A percentile compares a stretch with the other conserved stretches of the same genome.
phyloP scores from a whole-genome alignment of 1,140 invertebrate genomes.

The Drosophila murphyi region DNA sequence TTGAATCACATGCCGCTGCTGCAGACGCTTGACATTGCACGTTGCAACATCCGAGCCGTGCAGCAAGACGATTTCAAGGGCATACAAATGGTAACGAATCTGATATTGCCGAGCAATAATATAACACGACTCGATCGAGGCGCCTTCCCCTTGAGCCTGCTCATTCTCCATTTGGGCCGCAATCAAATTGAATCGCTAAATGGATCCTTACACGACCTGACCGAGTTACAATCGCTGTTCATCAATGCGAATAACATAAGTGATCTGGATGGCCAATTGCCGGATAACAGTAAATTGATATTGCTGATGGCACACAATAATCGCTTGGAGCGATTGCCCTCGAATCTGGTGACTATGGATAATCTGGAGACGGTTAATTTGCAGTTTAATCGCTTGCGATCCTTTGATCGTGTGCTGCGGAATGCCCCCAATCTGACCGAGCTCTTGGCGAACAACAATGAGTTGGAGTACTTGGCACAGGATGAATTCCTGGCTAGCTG shows the following conservation, averaged over 20 bases:
- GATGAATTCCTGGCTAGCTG: constrained; percentile 90
- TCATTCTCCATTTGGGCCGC: constrained; percentile 89
- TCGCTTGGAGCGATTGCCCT: constrained; percentile 88
- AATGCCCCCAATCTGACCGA: constrained; percentile 88
- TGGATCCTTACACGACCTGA: constrained; percentile 89
- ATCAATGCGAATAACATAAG: constrained; percentile 91
- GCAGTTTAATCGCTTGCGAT: constrained; percentile 89
- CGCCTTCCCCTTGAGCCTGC: constrained; percentile 87
- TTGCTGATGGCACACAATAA: constrained; percentile 90
- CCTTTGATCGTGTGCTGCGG: constrained; percentile 89
- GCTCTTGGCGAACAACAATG: constrained; percentile 89
- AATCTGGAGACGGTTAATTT: constrained; percentile 89
- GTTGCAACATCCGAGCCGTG: constrained; percentile 88
- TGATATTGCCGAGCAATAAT: constrained; percentile 89
- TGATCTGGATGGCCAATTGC: constrained; percentile 90
- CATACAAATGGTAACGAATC: constrained; percentile 88
- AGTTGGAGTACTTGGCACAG: constrained; percentile 89
- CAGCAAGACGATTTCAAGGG: constrained; percentile 88
- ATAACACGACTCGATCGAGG: constrained; percentile 88
- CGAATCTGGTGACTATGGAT: constrained; percentile 88
- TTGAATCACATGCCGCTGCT: constrained; percentile 89
- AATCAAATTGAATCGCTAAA: constrained; percentile 90
- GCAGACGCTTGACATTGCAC: constrained; percentile 89
- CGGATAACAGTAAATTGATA: constrained; percentile 87
- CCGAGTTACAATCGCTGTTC: constrained; percentile 90